Evolutionary conservation across 1,140 invertebrate species (phyloP), one percentile per base, ranked within the genome.

Genomic region (Plectrocnemia conspersa): DNA sequence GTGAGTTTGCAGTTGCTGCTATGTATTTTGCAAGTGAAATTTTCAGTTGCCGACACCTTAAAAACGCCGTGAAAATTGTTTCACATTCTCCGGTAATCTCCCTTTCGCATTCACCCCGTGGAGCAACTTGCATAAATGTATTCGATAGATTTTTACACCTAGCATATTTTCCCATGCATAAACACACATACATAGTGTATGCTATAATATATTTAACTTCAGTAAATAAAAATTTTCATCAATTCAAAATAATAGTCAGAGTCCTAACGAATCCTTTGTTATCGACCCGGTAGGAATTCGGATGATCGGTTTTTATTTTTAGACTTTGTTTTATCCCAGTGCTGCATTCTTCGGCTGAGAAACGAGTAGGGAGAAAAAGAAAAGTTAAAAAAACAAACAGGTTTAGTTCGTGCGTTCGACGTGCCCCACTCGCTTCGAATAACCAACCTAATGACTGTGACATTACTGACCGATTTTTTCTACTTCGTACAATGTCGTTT

Each of bases 401-500:
- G 35, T 38, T 38, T 38, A 7, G 27, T 29, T 7, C 27, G 6
- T 29, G n/a, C 27, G 6, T 38, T 16, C 35, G 35, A 13, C 10
- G 10, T 9, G 10, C 27, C 6, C 6, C 35, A 13, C 35, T 16
- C 15, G 5, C 35, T 38, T 16, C 35, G 15, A 13, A 9, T 16
- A n/a, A n/a, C n/a, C n/a, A n/a, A n/a, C n/a, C 5, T 38, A 38
- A 38, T 16, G 18, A 15, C 35, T 16, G 6, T 38, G 35, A 38
- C 35, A 38, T 38, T 16, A 38, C 35, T 38, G 35, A 38, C 35
- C 35, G 35, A 38, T 38, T 16, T 38, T 38, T 16, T 38, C 35
- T 38, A 10, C n/a, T n/a, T n/a, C n/a, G n/a, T n/a, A n/a, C n/a
- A n/a, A n/a, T n/a, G n/a, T n/a, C n/a, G n/a, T n/a, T n/a, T n/a